These are phyloP conservation scores for Peromyscus leucopus DNA, from an alignment of 2,113 vertebrate species.

Conservation along the genomic window DNA sequence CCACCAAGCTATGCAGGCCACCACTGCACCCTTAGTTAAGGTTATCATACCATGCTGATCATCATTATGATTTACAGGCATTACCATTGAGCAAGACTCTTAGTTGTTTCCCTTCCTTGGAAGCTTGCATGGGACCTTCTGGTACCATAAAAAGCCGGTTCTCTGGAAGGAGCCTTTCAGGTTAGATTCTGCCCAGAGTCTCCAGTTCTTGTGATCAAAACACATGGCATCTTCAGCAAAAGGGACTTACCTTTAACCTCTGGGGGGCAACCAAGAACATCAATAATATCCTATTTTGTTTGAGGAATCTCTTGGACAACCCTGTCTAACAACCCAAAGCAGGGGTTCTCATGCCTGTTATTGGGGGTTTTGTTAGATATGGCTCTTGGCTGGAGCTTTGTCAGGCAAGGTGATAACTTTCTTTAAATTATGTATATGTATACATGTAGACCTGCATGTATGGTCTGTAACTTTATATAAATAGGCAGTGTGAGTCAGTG, in stretches of 20 bases:
- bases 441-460: background rate
- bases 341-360: background rate
- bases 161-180: background rate
- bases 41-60: no score
- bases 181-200: background rate
- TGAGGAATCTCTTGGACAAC: background rate
- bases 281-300: background rate
- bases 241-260: background rate
- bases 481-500: background rate
- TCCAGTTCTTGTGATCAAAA: background rate
- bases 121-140: background rate
- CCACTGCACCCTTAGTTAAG: background rate
- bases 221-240: background rate
- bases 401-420: background rate
- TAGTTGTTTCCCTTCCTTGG: background rate
- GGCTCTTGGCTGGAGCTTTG: background rate
- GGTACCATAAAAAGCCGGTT: background rate
- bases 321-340: background rate
- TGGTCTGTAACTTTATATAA: background rate
- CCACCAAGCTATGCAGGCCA: background rate
- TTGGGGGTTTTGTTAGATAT: background rate
- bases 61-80: background rate
- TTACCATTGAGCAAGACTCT: background rate
- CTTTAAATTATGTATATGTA: background rate
- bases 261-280: background rate